These are phyloP conservation scores for Agonopterix alstromeriana DNA, from an alignment of 2,888 invertebrate species.

Conservation along the genomic window DNA sequence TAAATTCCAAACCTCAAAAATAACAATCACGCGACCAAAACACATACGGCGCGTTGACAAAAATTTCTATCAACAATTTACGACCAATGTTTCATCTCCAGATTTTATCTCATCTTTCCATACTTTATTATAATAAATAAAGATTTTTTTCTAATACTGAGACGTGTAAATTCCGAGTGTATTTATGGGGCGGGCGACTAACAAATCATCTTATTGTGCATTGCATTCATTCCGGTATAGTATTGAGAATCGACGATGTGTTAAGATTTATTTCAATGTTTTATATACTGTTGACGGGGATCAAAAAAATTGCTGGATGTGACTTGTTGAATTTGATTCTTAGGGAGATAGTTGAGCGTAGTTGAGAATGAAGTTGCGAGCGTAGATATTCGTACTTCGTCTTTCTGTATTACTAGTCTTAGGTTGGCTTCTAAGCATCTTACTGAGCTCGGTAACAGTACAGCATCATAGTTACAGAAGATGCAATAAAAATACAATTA, in stretches of 20 bases:
- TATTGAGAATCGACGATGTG: slow-evolving; percentile 52
- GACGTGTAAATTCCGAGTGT: slow-evolving; percentile 29
- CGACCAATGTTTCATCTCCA: slow-evolving; percentile 14
- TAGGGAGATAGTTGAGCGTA: background rate
- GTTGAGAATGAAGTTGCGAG: background rate
- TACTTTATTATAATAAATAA: slow-evolving; percentile 45
- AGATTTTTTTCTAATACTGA: slow-evolving; percentile 38
- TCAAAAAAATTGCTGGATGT: too few relatives aligned
- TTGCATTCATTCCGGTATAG: slow-evolving; percentile 26
- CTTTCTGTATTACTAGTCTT: background rate
- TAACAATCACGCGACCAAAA: slow-evolving; percentile 1
- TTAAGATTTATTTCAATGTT: slow-evolving; percentile 47
- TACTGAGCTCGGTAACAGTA: too few relatives aligned
- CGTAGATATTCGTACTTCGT: background rate
- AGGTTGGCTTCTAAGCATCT: too few relatives aligned
- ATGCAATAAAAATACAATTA: too few relatives aligned
- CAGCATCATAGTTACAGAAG: too few relatives aligned
- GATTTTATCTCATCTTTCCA: slow-evolving; percentile 33
- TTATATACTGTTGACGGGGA: background rate
- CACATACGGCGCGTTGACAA: slow-evolving; percentile 21
- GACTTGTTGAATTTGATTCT: background rate
- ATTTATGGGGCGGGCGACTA: slow-evolving; percentile 50
- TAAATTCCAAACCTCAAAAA: too few relatives aligned
- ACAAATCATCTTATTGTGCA: slow-evolving; percentile 63
- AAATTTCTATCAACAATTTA: slow-evolving; percentile 23